Conservation (phyloP, 1,140 invertebrate species). For the Ephestia elutella region DNA sequence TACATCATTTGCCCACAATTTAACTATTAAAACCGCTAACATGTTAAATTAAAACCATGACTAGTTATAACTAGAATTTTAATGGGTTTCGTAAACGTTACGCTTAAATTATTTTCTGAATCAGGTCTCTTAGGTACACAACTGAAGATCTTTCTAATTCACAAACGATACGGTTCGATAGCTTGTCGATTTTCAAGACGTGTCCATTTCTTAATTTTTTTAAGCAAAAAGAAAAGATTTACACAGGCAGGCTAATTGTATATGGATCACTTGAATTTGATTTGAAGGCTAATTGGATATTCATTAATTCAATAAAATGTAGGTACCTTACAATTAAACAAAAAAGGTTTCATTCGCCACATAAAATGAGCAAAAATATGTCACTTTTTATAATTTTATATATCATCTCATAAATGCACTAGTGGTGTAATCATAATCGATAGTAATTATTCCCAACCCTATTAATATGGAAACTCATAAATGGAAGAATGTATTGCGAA, state of each 20-base stretch:
- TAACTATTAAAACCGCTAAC: constrained; percentile 34
- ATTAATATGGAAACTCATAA: constrained; percentile 15
- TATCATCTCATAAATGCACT: background rate
- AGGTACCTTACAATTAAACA: too few relatives aligned
- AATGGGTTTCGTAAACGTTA: constrained; percentile 13
- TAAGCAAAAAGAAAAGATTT: too few relatives aligned
- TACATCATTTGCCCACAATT: constrained; percentile 44
- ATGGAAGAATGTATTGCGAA: constrained; percentile 37
- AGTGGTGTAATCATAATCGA: constrained; percentile 8
- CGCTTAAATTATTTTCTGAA: background rate
- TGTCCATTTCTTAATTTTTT: too few relatives aligned
- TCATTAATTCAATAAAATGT: too few relatives aligned
- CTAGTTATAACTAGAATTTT: constrained; percentile 48
- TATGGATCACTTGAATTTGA: too few relatives aligned
- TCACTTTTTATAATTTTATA: too few relatives aligned
- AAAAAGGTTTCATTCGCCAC: too few relatives aligned
- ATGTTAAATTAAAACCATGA: constrained; percentile 54
- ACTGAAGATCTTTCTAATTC: background rate
- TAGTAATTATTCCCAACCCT: constrained; percentile 15
- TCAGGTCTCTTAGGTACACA: background rate
- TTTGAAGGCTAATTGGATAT: too few relatives aligned
- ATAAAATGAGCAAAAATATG: too few relatives aligned
- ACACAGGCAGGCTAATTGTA: too few relatives aligned
- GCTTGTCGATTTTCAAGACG: too few relatives aligned
- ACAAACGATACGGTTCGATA: too few relatives aligned